A percentile compares a stretch with the other conserved stretches of the same genome.
Evolutionary conservation across 2,113 vertebrate genomes (phyloP).

Genomic region (Glareola pratincola): DNA sequence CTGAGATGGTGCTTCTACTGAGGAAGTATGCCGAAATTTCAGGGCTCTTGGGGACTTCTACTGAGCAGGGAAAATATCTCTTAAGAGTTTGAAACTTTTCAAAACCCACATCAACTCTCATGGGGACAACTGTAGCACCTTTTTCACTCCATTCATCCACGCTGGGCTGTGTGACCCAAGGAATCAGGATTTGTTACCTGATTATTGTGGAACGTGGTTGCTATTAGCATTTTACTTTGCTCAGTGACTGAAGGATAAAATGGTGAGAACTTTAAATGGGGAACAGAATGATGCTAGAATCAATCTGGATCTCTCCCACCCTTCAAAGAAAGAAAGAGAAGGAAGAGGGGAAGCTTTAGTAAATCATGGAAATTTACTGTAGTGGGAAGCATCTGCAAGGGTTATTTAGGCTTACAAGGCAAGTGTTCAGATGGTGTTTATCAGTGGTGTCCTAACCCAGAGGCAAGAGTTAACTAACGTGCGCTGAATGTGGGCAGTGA

Average conservation of each 20-base stretch:
- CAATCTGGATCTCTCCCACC: background rate
- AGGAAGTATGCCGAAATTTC: background rate
- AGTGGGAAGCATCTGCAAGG: background rate
- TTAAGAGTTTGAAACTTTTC: background rate
- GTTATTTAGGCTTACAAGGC: background rate
- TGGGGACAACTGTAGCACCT: background rate
- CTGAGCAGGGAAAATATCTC: background rate
- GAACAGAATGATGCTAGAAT: background rate
- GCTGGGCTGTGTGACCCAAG: background rate
- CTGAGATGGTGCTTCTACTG: background rate
- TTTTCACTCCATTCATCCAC: background rate
- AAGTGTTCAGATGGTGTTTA: constrained; percentile 23
- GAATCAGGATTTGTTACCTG: background rate
- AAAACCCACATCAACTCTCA: background rate
- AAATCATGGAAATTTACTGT: background rate
- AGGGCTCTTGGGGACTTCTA: background rate
- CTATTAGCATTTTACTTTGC: background rate
- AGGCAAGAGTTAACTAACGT: background rate
- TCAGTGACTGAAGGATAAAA: background rate
- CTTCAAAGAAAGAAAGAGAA: background rate
- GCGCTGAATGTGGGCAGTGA: background rate
- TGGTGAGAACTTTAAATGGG: background rate
- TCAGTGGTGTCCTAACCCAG: background rate
- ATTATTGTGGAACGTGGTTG: background rate
- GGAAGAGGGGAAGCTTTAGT: background rate